phyloP scores from a whole-genome alignment of 2,888 invertebrate genomes.

The Cheilosia soror region DNA sequence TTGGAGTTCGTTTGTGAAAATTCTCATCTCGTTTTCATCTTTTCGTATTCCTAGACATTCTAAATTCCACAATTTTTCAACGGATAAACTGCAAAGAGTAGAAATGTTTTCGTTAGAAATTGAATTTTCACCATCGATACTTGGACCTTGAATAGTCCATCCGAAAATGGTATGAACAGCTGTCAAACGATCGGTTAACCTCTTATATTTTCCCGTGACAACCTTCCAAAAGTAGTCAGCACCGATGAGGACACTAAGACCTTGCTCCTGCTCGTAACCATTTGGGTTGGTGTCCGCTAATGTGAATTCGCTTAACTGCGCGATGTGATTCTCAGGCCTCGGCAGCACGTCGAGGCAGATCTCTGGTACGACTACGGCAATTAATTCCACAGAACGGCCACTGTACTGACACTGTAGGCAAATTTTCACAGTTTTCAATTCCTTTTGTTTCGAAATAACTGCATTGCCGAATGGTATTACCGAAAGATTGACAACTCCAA shows the following conservation, averaged over 20 bases:
- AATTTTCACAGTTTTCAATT: background rate
- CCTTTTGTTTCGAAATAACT: background rate
- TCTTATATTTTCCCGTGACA: background rate
- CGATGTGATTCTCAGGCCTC: too few relatives aligned
- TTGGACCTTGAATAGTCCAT: too few relatives aligned
- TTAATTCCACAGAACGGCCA: slow-evolving; percentile 7
- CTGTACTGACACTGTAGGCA: background rate
- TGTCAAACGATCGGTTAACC: background rate
- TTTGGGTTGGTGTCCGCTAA: too few relatives aligned
- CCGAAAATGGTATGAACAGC: slow-evolving; percentile 4
- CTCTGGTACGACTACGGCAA: too few relatives aligned
- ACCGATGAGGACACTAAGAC: too few relatives aligned
- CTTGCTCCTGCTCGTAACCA: too few relatives aligned
- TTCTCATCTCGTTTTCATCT: slow-evolving; percentile 1
- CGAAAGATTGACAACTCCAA: slow-evolving; percentile 1
- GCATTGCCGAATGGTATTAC: slow-evolving; percentile 1
- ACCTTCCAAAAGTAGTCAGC: too few relatives aligned
- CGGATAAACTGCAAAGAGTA: too few relatives aligned
- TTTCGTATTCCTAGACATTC: slow-evolving; percentile 18
- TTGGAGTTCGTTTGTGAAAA: slow-evolving; percentile 10
- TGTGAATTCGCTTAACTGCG: too few relatives aligned
- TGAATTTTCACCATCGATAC: background rate
- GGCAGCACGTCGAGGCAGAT: too few relatives aligned
- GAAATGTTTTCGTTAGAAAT: background rate
- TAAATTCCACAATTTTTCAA: slow-evolving; percentile 6